These are phyloP conservation scores for Parochlus steinenii DNA, from an alignment of 2,888 invertebrate species.

Conservation along the genomic window DNA sequence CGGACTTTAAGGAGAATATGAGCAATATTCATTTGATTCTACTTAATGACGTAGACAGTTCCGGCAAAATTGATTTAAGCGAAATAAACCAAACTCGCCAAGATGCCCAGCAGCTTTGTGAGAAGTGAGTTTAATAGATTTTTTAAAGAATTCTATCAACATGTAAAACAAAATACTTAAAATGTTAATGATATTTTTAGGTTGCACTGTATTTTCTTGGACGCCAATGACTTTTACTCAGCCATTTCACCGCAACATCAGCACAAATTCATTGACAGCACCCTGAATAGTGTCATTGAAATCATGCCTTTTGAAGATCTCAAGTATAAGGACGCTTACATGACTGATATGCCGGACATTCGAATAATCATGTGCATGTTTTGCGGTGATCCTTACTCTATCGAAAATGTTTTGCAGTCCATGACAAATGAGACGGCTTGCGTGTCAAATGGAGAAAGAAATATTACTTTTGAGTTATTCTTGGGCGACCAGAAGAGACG, in stretches of 20 bases:
- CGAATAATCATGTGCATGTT: conserved; percentile 92
- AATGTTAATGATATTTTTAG: no score
- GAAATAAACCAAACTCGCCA: conserved; percentile 10
- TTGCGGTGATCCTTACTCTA: conserved; percentile 86
- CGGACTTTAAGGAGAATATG: conserved; percentile 12
- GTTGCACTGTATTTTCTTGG: conserved; percentile 21
- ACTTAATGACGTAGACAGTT: conserved; percentile 10
- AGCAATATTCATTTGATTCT: conserved; percentile 9
- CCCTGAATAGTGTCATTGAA: conserved; percentile 29
- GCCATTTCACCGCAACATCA: conserved; percentile 24
- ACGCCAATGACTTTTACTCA: conserved; percentile 12
- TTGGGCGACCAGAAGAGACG: conserved; percentile 78
- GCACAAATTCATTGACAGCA: conserved; percentile 23
- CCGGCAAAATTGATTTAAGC: conserved; percentile 11
- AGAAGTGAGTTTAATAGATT: no score
- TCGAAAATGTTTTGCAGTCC: conserved; percentile 78
- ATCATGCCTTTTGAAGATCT: conserved; percentile 28
- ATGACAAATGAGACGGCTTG: conserved; percentile 75
- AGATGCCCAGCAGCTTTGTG: conserved; percentile 8
- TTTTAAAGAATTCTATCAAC: no score
- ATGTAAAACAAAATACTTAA: no score
- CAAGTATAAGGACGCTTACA: conserved; percentile 28
- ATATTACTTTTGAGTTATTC: conserved; percentile 81
- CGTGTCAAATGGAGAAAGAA: conserved; percentile 69
- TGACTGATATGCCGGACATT: conserved; percentile 28